Evolutionary conservation across 1,140 invertebrate species (phyloP).

Genomic region (Polyergus mexicanus): DNA sequence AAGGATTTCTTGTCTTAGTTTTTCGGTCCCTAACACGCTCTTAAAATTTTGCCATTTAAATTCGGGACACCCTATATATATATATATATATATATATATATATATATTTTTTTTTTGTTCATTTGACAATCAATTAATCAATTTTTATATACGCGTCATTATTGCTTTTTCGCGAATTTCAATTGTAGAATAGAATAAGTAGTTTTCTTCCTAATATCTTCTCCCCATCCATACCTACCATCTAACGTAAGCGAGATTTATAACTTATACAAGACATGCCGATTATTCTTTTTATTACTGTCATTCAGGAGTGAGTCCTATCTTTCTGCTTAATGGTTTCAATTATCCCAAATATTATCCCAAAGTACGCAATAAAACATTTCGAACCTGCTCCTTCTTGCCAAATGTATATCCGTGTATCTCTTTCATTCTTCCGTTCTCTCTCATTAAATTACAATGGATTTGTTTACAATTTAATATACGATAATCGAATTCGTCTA

Average conservation of each 20-base stretch:
- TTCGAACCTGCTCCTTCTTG: background rate
- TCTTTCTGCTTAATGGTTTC: background rate
- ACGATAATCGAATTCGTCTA: conserved; percentile 7
- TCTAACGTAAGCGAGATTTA: too few species aligned
- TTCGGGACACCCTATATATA: too few species aligned
- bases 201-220: background rate
- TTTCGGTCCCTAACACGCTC: too few species aligned
- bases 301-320: background rate
- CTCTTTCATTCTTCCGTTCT: background rate
- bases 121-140: too few species aligned
- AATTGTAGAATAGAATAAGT: background rate
- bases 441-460: too few species aligned
- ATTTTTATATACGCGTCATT: too few species aligned
- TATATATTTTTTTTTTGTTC: too few species aligned
- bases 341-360: background rate
- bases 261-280: background rate
- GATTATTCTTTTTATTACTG: background rate
- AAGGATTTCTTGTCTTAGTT: too few species aligned
- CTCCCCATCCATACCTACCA: background rate
- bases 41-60: too few species aligned
- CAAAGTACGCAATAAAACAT: background rate
- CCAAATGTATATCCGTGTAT: background rate
- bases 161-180: too few species aligned
- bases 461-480: background rate
- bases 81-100: too few species aligned